Evolutionary conservation across 2,888 invertebrate species (phyloP), one percentile per base, ranked within the genome.

Genomic region (Stratiomys singularior): DNA sequence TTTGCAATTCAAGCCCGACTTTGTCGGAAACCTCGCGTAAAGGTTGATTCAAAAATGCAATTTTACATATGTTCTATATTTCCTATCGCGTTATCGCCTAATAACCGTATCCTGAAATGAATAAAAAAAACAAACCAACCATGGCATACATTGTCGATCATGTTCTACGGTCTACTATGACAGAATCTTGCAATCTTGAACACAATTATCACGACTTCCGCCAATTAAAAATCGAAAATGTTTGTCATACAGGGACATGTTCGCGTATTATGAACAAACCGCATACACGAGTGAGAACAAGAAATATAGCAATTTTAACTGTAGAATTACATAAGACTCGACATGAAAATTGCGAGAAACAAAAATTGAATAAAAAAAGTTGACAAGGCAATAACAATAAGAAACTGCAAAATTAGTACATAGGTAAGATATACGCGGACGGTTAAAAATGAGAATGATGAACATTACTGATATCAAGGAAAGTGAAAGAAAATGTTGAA

Each of bases 211-310:
- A 58, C 37, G 60, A 74, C 74, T 74, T 74, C 74, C 74, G 74
- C 74, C 58, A 74, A 74, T 74, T 74, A 74, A 74, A 74, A 74
- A 58, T 74, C 74, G 69, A 74, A 74, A 74, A 74, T 74, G 4
- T 21, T 30, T 74, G 60, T 58, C 52, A 28, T 56, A 66, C 21
- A 21, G 7, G 5, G 52, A 52, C 52, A 52, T n/a, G 18, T 52
- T 5, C 5, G 52, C 15, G 60, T 60, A 60, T 60, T 9, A 52
- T 52, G 52, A 37, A 52, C 52, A 52, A 52, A 52, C 15, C 52
- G 52, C 52, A 60, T 60, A 60, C 60, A 21, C 3, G 23, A 25
- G 15, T 25, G 60, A 25, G 23, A 60, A 60, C 60, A 60, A 60
- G 60, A 25, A 11, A 37, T 7, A 25, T 18, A 25, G 18, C 60